Conservation (phyloP, 2,888 invertebrate genomes). For the Xanthia icteritia region DNA sequence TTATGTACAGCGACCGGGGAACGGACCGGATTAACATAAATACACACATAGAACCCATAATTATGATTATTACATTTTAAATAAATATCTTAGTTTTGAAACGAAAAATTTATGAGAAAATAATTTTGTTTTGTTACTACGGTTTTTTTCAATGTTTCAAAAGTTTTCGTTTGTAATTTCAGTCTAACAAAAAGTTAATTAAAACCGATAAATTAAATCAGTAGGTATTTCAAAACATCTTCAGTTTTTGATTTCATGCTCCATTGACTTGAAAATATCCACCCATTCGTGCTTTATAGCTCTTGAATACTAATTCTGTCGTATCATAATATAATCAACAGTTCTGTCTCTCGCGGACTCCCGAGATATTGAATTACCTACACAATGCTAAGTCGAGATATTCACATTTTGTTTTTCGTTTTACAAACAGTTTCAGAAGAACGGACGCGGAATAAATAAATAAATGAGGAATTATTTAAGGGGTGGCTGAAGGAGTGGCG, state of each 20-base stretch:
- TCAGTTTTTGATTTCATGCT: not conserved
- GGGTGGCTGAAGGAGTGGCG: not conserved
- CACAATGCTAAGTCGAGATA: not conserved
- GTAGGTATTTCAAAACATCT: not conserved
- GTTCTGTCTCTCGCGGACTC: not conserved
- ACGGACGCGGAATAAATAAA: conserved; percentile 35
- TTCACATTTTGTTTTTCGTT: conserved; percentile 29
- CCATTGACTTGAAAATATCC: not conserved
- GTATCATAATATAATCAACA: conserved; percentile 5
- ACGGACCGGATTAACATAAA: not conserved
- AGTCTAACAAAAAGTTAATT: not conserved
- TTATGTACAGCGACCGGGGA: not conserved
- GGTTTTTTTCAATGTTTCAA: not conserved
- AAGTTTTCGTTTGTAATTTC: not conserved
- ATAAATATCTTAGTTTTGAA: not conserved
- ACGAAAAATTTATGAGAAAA: not conserved
- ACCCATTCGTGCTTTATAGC: not conserved
- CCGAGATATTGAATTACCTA: not conserved
- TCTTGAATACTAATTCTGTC: conserved; percentile 26
- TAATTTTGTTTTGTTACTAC: not conserved
- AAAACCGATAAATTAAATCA: not conserved
- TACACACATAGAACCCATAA: too few relatives aligned
- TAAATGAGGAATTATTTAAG: conserved; percentile 30
- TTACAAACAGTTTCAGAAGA: conserved; percentile 52
- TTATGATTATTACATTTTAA: too few relatives aligned